Evolutionary conservation across 2,888 invertebrate genomes (phyloP).

Genomic region (Chaetoderma sp.): DNA sequence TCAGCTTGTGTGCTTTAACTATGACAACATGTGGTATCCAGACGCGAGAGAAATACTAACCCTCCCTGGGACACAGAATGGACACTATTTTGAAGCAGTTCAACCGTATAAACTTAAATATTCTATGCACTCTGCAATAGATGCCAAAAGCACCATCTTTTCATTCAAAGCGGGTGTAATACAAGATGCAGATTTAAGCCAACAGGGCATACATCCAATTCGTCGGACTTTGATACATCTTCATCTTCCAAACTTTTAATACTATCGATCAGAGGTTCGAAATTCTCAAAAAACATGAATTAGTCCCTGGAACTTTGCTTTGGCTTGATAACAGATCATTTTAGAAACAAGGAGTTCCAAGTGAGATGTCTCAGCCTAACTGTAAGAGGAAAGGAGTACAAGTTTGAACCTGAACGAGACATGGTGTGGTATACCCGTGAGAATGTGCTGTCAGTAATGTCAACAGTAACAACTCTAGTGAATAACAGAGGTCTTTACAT

Average conservation of each 20-base stretch:
- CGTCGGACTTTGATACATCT: neutral
- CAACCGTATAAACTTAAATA: neutral
- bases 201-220: neutral
- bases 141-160: neutral
- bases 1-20: neutral
- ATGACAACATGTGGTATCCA: neutral
- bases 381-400: neutral
- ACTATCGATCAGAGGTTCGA: neutral
- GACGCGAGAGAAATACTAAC: neutral
- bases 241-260: neutral
- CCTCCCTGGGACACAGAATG: no score
- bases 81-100: no score
- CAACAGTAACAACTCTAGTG: neutral
- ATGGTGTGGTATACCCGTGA: no score
- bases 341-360: neutral
- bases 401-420: neutral
- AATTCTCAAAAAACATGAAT: neutral
- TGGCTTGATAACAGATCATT: neutral
- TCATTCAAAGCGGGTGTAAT: neutral
- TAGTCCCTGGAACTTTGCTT: neutral
- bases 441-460: neutral
- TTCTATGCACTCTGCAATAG: neutral
- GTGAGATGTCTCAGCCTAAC: neutral
- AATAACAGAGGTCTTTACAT: no score
- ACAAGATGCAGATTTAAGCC: no score